Base-by-base conservation (phyloP, 1,140 invertebrate species). In the Oryzaephilus surinamensis region DNA sequence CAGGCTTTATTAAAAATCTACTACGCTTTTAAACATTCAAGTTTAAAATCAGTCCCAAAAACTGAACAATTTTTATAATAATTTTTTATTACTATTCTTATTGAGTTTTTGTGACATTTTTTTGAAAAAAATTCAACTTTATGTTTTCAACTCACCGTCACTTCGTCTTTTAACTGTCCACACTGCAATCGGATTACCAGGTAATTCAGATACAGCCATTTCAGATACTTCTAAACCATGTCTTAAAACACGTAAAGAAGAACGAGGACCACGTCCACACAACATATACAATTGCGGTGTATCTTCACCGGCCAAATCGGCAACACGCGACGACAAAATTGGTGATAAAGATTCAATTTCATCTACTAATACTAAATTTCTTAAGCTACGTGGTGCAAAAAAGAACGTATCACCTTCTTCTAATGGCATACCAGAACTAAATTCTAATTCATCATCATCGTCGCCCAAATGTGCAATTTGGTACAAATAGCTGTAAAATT, bases 331-430 rank as follows among this genome's bases (percentile, higher is more conserved):
- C 7, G 73, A 72, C 56, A 97, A 76, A 48, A 99, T 93, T 0
- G 97, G 97, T 1, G 91, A 93, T 8, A 99, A 71, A 30, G 91
- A 97, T 52, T 98, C 94, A 66, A 99, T 76, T 70, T 99, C 95
- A 70, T 99, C 97, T 1, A 99, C 95, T 43, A 97, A 65, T 4
- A 99, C 91, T 5, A 99, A 73, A 76, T 99, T 99, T 55, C 93
- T 80, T 0, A 99, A 68, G 2, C 84, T 75, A 55, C 96, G 71
- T 10, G 95, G 93, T 5, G 90, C 92, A 70, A 99, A 99, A 70
- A 99, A 98, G 63, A 99, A 99, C 3, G 95, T 98, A 51, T 99
- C 96, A 4, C 94, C 96, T 64, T 99, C 95, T 64, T 98, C 95
- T 21, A 99, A 61, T 2, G 93, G 94, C 85, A 97, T 97, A 7